Base-by-base conservation (phyloP, 2,113 vertebrate species). In the Aythya baeri region DNA sequence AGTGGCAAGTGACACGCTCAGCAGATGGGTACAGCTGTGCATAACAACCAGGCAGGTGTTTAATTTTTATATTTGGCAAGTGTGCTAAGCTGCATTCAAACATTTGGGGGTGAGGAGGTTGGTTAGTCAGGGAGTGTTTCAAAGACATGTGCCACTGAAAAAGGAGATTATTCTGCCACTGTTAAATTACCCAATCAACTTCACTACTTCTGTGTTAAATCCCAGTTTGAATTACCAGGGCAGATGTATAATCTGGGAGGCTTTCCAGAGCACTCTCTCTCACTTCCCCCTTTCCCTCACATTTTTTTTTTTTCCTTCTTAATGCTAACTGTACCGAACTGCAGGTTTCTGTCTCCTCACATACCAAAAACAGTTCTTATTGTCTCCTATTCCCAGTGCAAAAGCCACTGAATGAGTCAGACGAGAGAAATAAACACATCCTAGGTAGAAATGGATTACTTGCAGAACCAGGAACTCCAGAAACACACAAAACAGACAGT, bases 11-110 rank as follows among this genome's bases (percentile, higher is more conserved):
- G 66, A 74, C 57, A 89, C n/a, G 76, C 73, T 95, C 88, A 95
- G 94, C 96, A 96, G 88, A 93, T 95, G 94, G 93, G 79, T 93
- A 91, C 90, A 96, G 92, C 90, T 96, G 92, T 95, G 92, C 90
- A 84, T 92, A 94, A 90, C 94, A 96, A 91, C 86, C 88, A 74
- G 88, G 84, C 94, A 96, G 94, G 96, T 97, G 95, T 88, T 86
- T 84, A 44, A 93, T 95, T 91, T 91, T 91, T 90, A 86, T 88
- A 90, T 90, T 75, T 94, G 83, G 70, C 83, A 90, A 95, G 41
- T 76, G 46, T 9, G 63, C 43, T 31, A 83, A 88, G 65, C 86
- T 90, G 61, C 88, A 66, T 83, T 80, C 85, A 90, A 71, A 74
- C 29, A 52, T 75, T 78, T 72, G 61, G 68, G 36, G 66, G 86